Evolutionary conservation across 2,888 invertebrate species (phyloP).

Genomic region (Sesia bembeciformis): DNA sequence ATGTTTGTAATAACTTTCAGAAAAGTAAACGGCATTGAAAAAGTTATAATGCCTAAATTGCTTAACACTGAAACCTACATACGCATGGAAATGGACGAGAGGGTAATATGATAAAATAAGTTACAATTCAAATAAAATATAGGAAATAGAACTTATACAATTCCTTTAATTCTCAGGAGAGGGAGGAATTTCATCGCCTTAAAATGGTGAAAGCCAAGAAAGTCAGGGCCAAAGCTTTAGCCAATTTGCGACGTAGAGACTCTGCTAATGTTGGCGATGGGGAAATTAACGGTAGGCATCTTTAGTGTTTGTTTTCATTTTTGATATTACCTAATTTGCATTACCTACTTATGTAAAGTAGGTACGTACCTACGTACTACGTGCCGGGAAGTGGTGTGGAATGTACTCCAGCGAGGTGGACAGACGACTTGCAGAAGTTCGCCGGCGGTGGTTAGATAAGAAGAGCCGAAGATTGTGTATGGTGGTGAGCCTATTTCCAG

Average conservation of each 20-base stretch:
- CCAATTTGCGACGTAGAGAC: slow-evolving; percentile 12
- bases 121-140: not conserved
- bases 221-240: slow-evolving; percentile 27
- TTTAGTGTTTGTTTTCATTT: too few species aligned
- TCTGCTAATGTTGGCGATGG: slow-evolving; percentile 3
- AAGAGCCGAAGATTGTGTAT: too few species aligned
- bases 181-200: slow-evolving; percentile 64
- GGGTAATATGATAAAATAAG: slow-evolving; percentile 26
- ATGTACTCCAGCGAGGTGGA: too few species aligned
- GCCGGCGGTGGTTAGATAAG: too few species aligned
- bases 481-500: too few species aligned
- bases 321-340: too few species aligned
- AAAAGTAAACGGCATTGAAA: slow-evolving; percentile 65
- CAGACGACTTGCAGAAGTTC: too few species aligned
- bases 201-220: slow-evolving; percentile 69
- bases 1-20: slow-evolving; percentile 26
- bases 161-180: slow-evolving; percentile 30
- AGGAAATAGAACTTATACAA: not conserved
- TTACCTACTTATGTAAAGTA: too few species aligned
- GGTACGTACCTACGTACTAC: too few species aligned
- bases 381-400: too few species aligned
- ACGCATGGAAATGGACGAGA: slow-evolving; percentile 60
- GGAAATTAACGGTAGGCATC: slow-evolving; percentile 12
- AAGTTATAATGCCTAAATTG: slow-evolving; percentile 61
- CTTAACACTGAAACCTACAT: slow-evolving; percentile 60